phyloP scores from a whole-genome alignment of 2,888 invertebrate genomes.

The Mayetiola destructor region DNA sequence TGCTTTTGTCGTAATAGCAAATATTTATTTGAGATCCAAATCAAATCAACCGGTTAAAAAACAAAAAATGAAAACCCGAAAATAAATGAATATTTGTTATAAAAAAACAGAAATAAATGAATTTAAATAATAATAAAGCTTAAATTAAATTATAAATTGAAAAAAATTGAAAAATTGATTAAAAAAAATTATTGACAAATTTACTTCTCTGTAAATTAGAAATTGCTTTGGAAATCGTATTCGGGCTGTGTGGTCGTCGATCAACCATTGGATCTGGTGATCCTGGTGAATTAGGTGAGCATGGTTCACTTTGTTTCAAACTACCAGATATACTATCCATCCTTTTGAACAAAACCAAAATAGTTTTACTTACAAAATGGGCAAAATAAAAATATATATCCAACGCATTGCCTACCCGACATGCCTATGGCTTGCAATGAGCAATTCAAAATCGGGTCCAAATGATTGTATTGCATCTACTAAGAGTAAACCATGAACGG shows the following conservation, averaged over 20 bases:
- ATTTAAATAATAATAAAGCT: not conserved
- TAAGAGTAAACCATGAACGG: slow-evolving; percentile 80
- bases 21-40: slow-evolving; percentile 21
- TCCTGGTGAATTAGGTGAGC: slow-evolving; percentile 72
- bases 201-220: slow-evolving; percentile 35
- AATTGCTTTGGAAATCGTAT: slow-evolving; percentile 42
- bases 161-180: not conserved
- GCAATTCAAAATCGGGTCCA: slow-evolving; percentile 86
- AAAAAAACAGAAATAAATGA: slow-evolving; percentile 22
- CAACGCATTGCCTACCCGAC: slow-evolving; percentile 51
- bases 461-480: slow-evolving; percentile 93
- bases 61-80: slow-evolving; percentile 23
- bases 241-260: slow-evolving; percentile 39
- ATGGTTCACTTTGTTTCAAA: slow-evolving; percentile 80
- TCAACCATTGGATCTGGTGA: slow-evolving; percentile 44
- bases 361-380: not conserved
- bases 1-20: slow-evolving; percentile 15
- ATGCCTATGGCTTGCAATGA: slow-evolving; percentile 88
- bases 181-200: slow-evolving; percentile 3
- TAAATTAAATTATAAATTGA: not conserved
- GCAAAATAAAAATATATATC: not conserved
- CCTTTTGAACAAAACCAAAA: slow-evolving; percentile 33
- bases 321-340: slow-evolving; percentile 92
- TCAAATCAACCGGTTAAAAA: slow-evolving; percentile 22
- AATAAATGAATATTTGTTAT: slow-evolving; percentile 18